Percentiles rank a stretch among this genome's conserved stretches.
Evolutionary conservation across 1,140 invertebrate genomes (phyloP).

Genomic region (Holcopasites calliopsidis): DNA sequence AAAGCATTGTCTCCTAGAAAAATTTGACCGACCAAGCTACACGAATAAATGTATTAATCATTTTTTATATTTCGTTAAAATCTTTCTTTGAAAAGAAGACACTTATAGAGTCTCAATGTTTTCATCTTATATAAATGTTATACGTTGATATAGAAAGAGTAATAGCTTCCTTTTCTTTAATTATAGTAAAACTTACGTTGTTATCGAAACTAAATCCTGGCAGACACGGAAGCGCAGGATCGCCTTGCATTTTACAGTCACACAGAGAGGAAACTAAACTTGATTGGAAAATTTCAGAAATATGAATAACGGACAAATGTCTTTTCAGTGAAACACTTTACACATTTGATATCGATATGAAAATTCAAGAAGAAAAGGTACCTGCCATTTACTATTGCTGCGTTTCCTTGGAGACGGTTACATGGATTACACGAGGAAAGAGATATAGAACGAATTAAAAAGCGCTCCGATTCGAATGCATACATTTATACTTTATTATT

Average conservation of each 20-base stretch:
- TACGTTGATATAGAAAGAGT: too few species aligned
- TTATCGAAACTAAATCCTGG: slow-evolving; percentile 80
- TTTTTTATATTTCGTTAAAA: not conserved
- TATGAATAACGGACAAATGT: not conserved
- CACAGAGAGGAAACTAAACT: not conserved
- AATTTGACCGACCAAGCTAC: slow-evolving; percentile 81
- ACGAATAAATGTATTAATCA: slow-evolving; percentile 14
- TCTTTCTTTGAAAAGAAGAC: too few species aligned
- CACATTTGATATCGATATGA: not conserved
- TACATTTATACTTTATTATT: slow-evolving; percentile 58
- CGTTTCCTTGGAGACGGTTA: slow-evolving; percentile 56
- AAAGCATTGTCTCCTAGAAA: slow-evolving; percentile 80
- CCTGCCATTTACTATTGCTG: slow-evolving; percentile 9
- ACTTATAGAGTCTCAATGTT: too few species aligned
- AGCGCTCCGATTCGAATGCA: slow-evolving; percentile 3
- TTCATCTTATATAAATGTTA: too few species aligned
- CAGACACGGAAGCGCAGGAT: slow-evolving; percentile 75
- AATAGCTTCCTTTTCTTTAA: too few species aligned
- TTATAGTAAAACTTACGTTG: slow-evolving; percentile 73
- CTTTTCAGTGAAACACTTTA: not conserved
- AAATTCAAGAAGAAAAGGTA: not conserved
- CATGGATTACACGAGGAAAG: not conserved
- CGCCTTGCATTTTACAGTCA: slow-evolving; percentile 63
- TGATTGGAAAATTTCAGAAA: slow-evolving; percentile 1
- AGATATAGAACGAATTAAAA: too few species aligned